Evolutionary conservation across 2,113 vertebrate species (phyloP).

Genomic region (Corvus hawaiiensis): DNA sequence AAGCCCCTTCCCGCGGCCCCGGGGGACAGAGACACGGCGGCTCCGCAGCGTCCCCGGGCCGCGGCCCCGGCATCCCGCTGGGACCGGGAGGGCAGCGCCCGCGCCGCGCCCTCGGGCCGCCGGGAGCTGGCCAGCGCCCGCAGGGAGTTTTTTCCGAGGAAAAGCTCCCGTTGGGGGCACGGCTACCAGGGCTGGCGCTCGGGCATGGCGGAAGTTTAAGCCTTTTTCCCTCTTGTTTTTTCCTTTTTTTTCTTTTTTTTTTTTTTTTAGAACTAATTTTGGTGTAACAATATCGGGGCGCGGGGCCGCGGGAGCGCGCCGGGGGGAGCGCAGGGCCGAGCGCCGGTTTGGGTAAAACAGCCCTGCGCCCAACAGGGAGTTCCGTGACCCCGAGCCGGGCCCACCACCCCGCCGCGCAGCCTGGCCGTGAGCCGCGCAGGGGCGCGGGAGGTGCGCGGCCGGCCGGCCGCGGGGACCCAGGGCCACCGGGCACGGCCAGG

Average conservation of each 20-base stretch:
- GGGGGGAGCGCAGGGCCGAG: neutral
- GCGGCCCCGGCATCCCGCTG: neutral
- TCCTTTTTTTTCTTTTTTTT: no score
- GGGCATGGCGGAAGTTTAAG: neutral
- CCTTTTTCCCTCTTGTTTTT: neutral
- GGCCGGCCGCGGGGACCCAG: neutral
- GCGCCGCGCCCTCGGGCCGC: neutral
- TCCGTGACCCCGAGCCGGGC: neutral
- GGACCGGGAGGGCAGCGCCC: neutral
- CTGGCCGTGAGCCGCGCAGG: neutral
- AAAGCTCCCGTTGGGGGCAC: neutral
- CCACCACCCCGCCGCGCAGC: neutral
- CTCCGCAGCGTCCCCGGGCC: neutral
- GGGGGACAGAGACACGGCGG: neutral
- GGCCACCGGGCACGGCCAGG: neutral
- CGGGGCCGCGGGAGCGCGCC: no score
- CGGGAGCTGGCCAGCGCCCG: neutral
- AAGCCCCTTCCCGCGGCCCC: neutral
- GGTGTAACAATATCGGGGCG: neutral
- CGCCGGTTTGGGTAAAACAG: neutral
- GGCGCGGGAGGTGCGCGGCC: neutral
- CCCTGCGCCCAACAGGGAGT: no score
- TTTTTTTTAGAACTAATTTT: neutral
- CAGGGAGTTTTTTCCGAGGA: neutral
- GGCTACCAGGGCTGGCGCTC: neutral